These are phyloP conservation scores for Ptiloglossa arizonensis DNA, from an alignment of 1,140 invertebrate species.

Conservation along the genomic window DNA sequence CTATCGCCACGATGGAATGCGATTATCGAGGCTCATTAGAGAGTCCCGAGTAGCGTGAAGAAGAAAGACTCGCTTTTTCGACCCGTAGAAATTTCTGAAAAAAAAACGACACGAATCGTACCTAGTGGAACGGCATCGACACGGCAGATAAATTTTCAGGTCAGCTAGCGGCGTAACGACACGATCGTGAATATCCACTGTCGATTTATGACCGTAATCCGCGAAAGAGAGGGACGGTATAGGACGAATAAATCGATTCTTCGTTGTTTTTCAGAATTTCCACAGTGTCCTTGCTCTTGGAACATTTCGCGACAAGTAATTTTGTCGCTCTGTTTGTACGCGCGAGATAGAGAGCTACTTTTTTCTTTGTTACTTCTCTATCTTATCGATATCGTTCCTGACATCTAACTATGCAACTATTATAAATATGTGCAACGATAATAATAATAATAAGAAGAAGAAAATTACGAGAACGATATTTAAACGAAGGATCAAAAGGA, in stretches of 20 bases:
- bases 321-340: slow-evolving; percentile 10
- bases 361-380: no score
- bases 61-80: not conserved
- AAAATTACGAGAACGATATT: no score
- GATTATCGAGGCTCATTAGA: not conserved
- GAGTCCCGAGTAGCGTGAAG: not conserved
- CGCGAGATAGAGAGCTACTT: not conserved
- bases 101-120: slow-evolving; percentile 9
- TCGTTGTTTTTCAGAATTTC: slow-evolving; percentile 5
- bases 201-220: not conserved
- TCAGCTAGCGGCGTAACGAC: slow-evolving; percentile 73
- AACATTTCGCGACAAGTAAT: not conserved
- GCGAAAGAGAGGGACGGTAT: not conserved
- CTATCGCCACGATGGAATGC: not conserved
- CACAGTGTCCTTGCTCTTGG: no score
- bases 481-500: not conserved
- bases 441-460: no score
- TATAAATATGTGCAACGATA: not conserved
- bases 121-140: slow-evolving; percentile 42
- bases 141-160: slow-evolving; percentile 73
- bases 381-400: no score
- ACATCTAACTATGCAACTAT: no score
- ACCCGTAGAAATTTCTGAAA: slow-evolving; percentile 9
- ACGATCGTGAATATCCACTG: slow-evolving; percentile 27
- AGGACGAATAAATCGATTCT: not conserved